A percentile compares a stretch with the other conserved stretches of the same genome.
These are phyloP conservation scores for Drosophila recens DNA, from an alignment of 2,888 invertebrate genomes.

Conservation along the genomic window DNA sequence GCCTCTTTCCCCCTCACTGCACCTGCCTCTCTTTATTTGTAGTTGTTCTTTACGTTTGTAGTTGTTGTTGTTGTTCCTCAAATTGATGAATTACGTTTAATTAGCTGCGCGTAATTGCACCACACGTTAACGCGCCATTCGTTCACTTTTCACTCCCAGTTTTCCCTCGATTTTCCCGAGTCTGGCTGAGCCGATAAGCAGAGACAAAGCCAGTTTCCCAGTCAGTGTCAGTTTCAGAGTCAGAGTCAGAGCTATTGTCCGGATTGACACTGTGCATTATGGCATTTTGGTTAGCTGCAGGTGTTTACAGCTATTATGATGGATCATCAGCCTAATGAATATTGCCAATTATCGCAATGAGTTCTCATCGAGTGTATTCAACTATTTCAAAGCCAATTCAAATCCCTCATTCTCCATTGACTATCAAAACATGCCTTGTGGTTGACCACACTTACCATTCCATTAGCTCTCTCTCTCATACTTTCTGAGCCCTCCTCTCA, in stretches of 20 bases:
- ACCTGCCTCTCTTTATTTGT: neutral
- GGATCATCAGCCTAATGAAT: constrained; percentile 44
- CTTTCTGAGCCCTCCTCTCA: too few species aligned
- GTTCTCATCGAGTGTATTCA: constrained; percentile 16
- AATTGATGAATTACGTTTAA: constrained; percentile 73
- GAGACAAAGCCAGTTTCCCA: constrained; percentile 6
- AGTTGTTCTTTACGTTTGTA: constrained; percentile 1
- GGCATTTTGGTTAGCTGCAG: constrained; percentile 29
- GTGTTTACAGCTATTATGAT: constrained; percentile 35
- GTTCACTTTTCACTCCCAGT: neutral
- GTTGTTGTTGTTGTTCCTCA: constrained; percentile 36
- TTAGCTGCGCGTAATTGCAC: constrained; percentile 63
- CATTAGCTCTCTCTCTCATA: neutral
- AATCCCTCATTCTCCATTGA: neutral
- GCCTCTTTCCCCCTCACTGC: too few species aligned
- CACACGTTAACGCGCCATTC: constrained; percentile 31
- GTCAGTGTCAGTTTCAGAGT: constrained; percentile 1
- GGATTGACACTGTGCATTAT: constrained; percentile 35
- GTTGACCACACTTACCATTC: neutral
- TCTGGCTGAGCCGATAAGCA: constrained; percentile 43
- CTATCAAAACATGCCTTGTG: neutral
- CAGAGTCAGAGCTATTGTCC: constrained; percentile 1
- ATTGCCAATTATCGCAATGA: constrained; percentile 47
- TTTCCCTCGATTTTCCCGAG: neutral
- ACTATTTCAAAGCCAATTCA: constrained; percentile 14